Conservation (phyloP, 2,797 vertebrate species). For the Glossophaga mutica region DNA sequence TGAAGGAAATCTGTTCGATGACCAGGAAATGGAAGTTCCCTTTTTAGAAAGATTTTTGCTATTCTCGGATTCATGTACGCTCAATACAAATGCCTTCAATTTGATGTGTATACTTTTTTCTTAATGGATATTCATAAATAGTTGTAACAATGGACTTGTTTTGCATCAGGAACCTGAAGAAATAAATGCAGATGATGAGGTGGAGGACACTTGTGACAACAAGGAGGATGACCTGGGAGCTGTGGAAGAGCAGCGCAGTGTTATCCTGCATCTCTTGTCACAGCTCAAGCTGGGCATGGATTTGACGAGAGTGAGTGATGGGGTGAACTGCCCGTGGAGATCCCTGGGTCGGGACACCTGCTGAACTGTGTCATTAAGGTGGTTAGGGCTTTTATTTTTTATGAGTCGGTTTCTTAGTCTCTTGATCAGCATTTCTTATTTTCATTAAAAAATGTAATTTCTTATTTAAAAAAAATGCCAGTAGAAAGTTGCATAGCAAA, state of each 20-base stretch:
- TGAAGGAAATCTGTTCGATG: background rate
- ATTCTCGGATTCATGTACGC: background rate
- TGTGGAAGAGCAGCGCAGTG: slow-evolving; percentile 96
- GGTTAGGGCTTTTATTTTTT: background rate
- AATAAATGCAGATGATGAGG: slow-evolving; percentile 91
- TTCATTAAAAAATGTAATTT: slow-evolving; percentile 20
- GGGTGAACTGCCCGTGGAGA: background rate
- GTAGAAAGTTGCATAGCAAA: background rate
- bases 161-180: slow-evolving; percentile 89
- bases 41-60: slow-evolving; percentile 24
- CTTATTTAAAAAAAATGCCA: background rate
- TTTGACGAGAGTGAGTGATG: slow-evolving; percentile 91
- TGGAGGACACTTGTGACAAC: slow-evolving; percentile 88
- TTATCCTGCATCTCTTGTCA: slow-evolving; percentile 97
- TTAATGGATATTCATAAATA: background rate
- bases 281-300: slow-evolving; percentile 99
- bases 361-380: background rate
- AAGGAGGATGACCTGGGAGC: slow-evolving; percentile 94
- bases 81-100: background rate
- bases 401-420: slow-evolving; percentile 29
- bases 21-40: background rate
- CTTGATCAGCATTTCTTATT: background rate
- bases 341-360: background rate
- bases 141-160: background rate
- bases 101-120: background rate